Evolutionary conservation across 2,888 invertebrate species (phyloP).

Genomic region (Protonemura montana): DNA sequence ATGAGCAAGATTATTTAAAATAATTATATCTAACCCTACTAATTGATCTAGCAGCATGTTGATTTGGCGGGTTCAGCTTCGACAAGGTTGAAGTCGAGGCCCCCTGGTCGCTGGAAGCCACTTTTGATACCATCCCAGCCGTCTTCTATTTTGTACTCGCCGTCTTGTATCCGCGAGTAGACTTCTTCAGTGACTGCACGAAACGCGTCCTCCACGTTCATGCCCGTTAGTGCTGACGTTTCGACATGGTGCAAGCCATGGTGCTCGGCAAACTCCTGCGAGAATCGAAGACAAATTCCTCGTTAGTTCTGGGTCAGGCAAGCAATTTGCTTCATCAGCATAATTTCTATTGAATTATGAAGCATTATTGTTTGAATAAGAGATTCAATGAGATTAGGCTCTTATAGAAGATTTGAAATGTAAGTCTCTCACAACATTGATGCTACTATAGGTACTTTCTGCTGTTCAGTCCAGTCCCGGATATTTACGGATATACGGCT

Average conservation of each 20-base stretch:
- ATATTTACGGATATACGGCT: too few species aligned
- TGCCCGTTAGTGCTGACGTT: conserved; percentile 93
- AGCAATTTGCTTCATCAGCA: too few species aligned
- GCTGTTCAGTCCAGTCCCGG: too few species aligned
- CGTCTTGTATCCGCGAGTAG: conserved; percentile 86
- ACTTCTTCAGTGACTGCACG: conserved; percentile 89
- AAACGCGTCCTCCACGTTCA: conserved; percentile 94
- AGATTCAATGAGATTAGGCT: too few species aligned
- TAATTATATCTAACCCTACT: background rate
- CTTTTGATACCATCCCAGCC: conserved; percentile 98
- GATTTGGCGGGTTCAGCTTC: conserved; percentile 91
- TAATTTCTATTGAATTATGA: too few species aligned
- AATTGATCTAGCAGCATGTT: conserved; percentile 77
- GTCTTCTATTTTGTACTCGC: conserved; percentile 91
- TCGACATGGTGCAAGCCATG: conserved; percentile 92
- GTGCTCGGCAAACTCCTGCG: conserved; percentile 82
- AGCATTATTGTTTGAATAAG: too few species aligned
- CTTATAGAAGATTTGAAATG: too few species aligned
- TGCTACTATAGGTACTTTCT: too few species aligned
- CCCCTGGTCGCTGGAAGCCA: conserved; percentile 84
- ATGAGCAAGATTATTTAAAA: background rate
- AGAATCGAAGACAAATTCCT: background rate
- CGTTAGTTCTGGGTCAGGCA: background rate
- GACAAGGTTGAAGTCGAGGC: conserved; percentile 82
- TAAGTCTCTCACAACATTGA: too few species aligned